phyloP scores from a whole-genome alignment of 2,797 vertebrate genomes.

The Molossus molossus region DNA sequence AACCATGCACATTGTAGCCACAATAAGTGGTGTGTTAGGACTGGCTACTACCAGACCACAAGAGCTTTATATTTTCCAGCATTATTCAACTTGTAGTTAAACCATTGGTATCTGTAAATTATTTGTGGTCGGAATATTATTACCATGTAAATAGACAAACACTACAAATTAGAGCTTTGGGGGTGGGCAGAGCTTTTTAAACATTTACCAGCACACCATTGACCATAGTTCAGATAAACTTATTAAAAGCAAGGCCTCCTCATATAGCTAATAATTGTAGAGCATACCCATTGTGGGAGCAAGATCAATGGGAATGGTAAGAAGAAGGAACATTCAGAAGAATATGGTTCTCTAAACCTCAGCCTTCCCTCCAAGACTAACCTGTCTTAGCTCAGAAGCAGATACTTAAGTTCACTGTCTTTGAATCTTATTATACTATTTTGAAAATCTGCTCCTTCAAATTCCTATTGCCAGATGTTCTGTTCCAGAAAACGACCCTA shows the following conservation, averaged over 20 bases:
- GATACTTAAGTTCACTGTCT: background rate
- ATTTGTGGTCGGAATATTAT: background rate
- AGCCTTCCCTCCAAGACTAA: background rate
- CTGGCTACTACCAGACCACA: background rate
- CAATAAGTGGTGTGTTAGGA: background rate
- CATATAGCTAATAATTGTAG: background rate
- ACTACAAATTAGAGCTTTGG: background rate
- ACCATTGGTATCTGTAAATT: conserved; percentile 7
- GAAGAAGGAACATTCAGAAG: background rate
- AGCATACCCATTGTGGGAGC: background rate
- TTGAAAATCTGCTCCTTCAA: conserved; percentile 34
- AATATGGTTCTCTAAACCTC: background rate
- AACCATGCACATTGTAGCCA: background rate
- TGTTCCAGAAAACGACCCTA: background rate
- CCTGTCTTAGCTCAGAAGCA: background rate
- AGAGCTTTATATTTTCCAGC: background rate
- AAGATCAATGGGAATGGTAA: background rate
- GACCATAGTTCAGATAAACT: background rate
- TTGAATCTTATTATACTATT: conserved; percentile 18
- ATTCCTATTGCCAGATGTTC: background rate
- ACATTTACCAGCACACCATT: conserved; percentile 5
- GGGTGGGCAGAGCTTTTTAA: background rate
- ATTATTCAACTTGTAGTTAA: conserved; percentile 28
- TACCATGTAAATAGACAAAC: background rate
- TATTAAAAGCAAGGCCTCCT: background rate